Evolutionary conservation across 2,888 invertebrate genomes (phyloP).

Genomic region (Drosophila buzzatii): DNA sequence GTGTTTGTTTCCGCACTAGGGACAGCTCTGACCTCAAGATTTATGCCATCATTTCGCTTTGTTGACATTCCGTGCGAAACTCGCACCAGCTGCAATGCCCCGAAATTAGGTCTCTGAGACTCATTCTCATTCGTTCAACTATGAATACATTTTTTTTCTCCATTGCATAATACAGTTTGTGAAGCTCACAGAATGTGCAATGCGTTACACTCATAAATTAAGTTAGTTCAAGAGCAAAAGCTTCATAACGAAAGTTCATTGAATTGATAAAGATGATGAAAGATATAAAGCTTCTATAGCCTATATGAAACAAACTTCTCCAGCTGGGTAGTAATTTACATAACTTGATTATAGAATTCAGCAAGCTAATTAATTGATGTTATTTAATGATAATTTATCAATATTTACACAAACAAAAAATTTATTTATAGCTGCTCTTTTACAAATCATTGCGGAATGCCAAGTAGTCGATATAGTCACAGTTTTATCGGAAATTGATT

Average conservation of each 20-base stretch:
- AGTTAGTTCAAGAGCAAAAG: neutral
- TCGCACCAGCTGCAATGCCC: conserved; percentile 39
- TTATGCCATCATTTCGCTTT: conserved; percentile 44
- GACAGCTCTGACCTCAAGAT: conserved; percentile 47
- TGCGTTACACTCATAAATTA: neutral
- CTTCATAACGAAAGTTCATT: neutral
- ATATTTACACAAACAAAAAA: no score
- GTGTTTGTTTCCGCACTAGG: conserved; percentile 48
- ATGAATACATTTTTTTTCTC: neutral
- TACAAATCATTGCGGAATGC: no score
- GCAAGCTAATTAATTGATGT: neutral
- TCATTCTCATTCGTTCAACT: neutral
- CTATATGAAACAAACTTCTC: neutral
- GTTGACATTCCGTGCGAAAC: conserved; percentile 59
- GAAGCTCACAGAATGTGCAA: neutral
- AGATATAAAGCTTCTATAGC: neutral
- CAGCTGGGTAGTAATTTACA: neutral
- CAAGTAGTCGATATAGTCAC: no score
- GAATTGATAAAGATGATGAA: neutral
- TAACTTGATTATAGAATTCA: neutral
- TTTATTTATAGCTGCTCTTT: no score
- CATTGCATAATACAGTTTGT: neutral
- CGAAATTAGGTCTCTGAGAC: conserved; percentile 37
- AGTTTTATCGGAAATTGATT: neutral
- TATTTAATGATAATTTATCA: neutral